phyloP scores from a whole-genome alignment of 2,797 vertebrate species.

The Sciaenops ocellatus region DNA sequence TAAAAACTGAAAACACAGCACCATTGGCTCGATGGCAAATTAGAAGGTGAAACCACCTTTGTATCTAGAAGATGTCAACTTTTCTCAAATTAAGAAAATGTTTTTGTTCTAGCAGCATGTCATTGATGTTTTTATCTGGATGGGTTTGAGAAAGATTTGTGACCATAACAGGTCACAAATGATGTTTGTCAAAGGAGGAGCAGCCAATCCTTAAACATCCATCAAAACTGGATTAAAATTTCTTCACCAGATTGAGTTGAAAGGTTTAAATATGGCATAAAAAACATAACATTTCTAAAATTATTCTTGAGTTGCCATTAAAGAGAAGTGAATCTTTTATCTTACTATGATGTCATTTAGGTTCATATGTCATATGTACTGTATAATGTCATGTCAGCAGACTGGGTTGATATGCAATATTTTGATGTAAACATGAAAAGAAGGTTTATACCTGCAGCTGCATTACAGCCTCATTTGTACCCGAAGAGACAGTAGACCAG shows the following conservation, averaged over 20 bases:
- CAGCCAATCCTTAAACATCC: not conserved
- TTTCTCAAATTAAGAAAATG: not conserved
- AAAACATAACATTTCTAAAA: not conserved
- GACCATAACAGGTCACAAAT: not conserved
- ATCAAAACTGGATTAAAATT: too few relatives aligned
- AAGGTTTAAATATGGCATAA: not conserved
- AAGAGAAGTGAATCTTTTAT: not conserved
- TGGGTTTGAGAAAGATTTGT: not conserved
- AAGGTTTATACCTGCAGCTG: too few relatives aligned
- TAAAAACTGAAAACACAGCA: not conserved
- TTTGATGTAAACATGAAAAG: too few relatives aligned
- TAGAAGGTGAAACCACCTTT: not conserved
- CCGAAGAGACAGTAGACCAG: too few relatives aligned
- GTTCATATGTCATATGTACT: too few relatives aligned
- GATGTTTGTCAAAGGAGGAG: not conserved
- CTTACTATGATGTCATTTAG: not conserved
- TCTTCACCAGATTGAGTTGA: too few relatives aligned
- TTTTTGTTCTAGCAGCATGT: not conserved
- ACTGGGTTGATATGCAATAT: too few relatives aligned
- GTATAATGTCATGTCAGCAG: too few relatives aligned
- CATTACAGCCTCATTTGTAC: too few relatives aligned
- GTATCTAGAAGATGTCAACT: not conserved
- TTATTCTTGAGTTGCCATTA: not conserved
- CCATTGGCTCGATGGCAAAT: not conserved
- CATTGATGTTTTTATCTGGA: not conserved